These are phyloP conservation scores for Erpornis zantholeuca DNA, from an alignment of 2,113 vertebrate genomes.

Conservation along the genomic window DNA sequence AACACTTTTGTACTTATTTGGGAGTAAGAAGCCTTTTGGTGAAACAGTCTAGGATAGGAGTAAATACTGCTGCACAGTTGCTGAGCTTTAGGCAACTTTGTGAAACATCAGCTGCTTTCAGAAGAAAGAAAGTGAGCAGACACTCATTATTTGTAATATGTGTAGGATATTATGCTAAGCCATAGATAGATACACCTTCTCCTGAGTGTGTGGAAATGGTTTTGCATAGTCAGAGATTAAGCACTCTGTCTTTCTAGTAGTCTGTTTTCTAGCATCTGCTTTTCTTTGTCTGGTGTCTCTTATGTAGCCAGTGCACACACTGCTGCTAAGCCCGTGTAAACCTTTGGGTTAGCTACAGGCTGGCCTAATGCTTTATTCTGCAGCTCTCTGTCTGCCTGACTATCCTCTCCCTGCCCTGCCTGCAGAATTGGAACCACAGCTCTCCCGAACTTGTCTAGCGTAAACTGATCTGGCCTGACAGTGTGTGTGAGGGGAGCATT, in stretches of 20 bases:
- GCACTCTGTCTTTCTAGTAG: neutral
- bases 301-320: neutral
- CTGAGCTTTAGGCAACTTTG: neutral
- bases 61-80: neutral
- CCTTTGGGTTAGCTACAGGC: neutral
- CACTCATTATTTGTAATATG: neutral
- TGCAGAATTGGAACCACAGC: neutral
- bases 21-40: neutral
- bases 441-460: neutral
- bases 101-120: neutral
- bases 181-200: neutral
- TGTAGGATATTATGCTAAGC: neutral
- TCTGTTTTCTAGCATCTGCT: neutral
- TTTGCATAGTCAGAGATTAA: neutral
- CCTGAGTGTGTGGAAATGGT: neutral
- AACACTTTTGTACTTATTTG: neutral
- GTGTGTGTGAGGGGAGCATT: conserved; percentile 21
- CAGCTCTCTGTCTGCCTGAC: neutral
- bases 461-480: conserved; percentile 50
- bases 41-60: neutral
- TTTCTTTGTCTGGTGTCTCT: neutral
- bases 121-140: neutral
- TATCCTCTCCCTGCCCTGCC: conserved; percentile 24
- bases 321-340: neutral
- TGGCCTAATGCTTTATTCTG: neutral